These are phyloP conservation scores for Horisme vitalbata DNA, from an alignment of 2,888 invertebrate species.

Conservation along the genomic window DNA sequence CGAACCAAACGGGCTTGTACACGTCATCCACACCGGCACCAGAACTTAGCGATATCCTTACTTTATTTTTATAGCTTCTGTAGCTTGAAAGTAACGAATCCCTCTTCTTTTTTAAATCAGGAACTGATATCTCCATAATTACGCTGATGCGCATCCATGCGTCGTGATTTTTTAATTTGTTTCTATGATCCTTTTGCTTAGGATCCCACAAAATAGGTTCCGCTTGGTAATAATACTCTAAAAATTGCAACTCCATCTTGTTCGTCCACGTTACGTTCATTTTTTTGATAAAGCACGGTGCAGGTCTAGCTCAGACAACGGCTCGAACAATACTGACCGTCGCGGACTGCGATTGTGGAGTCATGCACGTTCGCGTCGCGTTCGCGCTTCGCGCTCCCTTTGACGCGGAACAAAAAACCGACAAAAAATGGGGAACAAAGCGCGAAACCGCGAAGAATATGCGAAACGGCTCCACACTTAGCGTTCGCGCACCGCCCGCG, in stretches of 20 bases:
- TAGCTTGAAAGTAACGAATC: conserved; percentile 11
- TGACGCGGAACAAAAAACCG: too few species aligned
- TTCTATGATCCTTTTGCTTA: conserved; percentile 6
- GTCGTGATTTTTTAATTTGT: conserved; percentile 9
- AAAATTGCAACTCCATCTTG: background rate
- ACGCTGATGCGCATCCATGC: conserved; percentile 9
- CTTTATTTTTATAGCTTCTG: conserved; percentile 9
- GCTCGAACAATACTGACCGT: background rate
- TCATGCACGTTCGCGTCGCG: too few species aligned
- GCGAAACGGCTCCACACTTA: conserved; percentile 2
- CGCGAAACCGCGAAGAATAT: conserved; percentile 3
- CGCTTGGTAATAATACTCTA: background rate
- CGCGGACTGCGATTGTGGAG: background rate
- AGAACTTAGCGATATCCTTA: conserved; percentile 6
- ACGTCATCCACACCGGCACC: conserved; percentile 23
- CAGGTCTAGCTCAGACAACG: background rate
- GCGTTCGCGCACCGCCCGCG: conserved; percentile 2
- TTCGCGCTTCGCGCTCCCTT: conserved; percentile 1
- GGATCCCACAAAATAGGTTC: conserved; percentile 11
- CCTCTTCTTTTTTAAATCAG: conserved; percentile 10
- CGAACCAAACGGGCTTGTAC: conserved; percentile 31
- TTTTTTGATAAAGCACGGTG: background rate
- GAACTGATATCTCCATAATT: conserved; percentile 1
- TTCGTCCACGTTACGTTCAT: background rate
- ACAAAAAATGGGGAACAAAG: background rate